phyloP scores from a whole-genome alignment of 2,888 invertebrate genomes.

The Auanema freiburgensis region DNA sequence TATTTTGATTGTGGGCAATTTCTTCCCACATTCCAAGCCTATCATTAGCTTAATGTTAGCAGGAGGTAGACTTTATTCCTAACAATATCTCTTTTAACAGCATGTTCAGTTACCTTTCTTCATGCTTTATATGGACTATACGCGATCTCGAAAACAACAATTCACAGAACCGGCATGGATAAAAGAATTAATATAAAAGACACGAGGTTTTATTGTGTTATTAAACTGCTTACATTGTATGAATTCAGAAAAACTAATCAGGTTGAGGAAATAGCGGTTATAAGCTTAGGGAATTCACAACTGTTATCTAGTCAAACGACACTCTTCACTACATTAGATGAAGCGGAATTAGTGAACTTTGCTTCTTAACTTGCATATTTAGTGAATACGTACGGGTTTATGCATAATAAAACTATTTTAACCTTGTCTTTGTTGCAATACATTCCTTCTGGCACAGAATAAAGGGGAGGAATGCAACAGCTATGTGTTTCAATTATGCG shows the following conservation, averaged over 20 bases:
- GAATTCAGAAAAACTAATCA: constrained; percentile 8
- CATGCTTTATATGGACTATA: constrained; percentile 21
- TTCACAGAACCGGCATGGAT: constrained; percentile 12
- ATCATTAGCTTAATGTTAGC: too few species aligned
- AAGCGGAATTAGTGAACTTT: constrained; percentile 15
- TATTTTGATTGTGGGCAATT: too few species aligned
- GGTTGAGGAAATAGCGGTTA: constrained; percentile 19
- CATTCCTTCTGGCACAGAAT: too few species aligned
- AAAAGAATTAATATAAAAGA: constrained; percentile 15
- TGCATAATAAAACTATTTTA: too few species aligned
- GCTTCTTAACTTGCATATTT: too few species aligned
- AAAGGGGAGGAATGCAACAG: too few species aligned
- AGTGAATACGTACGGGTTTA: too few species aligned
- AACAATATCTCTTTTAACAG: too few species aligned
- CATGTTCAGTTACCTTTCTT: constrained; percentile 12
- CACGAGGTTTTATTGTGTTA: constrained; percentile 11
- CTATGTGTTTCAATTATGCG: too few species aligned
- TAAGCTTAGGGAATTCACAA: constrained; percentile 9
- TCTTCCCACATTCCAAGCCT: too few species aligned
- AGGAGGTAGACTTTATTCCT: too few species aligned
- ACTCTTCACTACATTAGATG: constrained; percentile 19
- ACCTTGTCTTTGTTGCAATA: too few species aligned
- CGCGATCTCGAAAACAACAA: constrained; percentile 15
- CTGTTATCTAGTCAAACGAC: constrained; percentile 17
- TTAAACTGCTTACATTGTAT: background rate